Evolutionary conservation across 2,888 invertebrate species (phyloP), one percentile per base, ranked within the genome.

Genomic region (Lacanobia wlatinum): DNA sequence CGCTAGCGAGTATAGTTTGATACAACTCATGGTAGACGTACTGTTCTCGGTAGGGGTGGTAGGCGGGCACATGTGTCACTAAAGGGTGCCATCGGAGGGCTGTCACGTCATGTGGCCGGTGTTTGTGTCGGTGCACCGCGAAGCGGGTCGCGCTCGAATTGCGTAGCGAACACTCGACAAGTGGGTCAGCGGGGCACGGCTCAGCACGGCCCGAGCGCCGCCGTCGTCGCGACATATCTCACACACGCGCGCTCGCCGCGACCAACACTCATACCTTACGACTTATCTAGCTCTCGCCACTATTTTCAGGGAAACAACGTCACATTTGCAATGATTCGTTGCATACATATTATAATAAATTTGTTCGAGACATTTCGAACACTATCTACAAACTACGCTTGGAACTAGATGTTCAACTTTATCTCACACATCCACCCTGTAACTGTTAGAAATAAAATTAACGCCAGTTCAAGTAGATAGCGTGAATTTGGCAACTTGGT

Each of bases 121-220:
- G 80, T 78, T 59, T 56, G 83, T 78, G 82, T 76, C 82, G 83
- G 86, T 88, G 89, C 89, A 88, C 81, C 80, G 86, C 87, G 88
- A 91, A 92, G 93, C 93, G 91, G 92, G 92, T 92, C 94, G 94
- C 92, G 94, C 91, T 94, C 92, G 92, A 93, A 93, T 95, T 95
- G 95, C 95, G 95, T 94, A 94, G 94, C 90, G 91, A 92, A 90
- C 93, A 92, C 92, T 93, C 92, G 87, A 92, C 93, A 96, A 94
- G 90, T 96, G 92, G 96, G 96, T 96, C 95, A 95, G 91, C 94
- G 90, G 96, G 95, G 91, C 95, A 94, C 93, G 90, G 87, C 92
- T 92, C 89, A 88, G 87, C 89, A 89, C 89, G 88, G 86, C 88
- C 87, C 88, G 88, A 87, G 87, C 87, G 85, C 82, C 88, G 87